phyloP scores from a whole-genome alignment of 2,797 vertebrate genomes.

The Glossophaga mutica region DNA sequence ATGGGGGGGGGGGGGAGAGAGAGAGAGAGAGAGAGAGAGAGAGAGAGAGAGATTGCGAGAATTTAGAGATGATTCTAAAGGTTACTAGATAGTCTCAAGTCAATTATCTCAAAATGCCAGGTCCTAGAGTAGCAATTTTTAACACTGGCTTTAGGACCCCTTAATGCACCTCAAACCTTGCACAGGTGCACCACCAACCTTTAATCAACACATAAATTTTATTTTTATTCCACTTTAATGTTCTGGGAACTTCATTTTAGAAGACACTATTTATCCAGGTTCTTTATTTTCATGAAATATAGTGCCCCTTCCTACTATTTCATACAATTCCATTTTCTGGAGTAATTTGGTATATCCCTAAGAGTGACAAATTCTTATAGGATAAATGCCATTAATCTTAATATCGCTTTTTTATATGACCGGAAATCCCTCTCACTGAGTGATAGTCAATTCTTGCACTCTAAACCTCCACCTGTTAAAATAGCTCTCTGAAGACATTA shows the following conservation, averaged over 20 bases:
- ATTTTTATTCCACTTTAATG: background rate
- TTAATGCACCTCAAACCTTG: background rate
- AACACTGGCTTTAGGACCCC: background rate
- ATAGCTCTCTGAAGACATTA: background rate
- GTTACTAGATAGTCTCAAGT: background rate
- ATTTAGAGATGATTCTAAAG: background rate
- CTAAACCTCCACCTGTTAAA: constrained; percentile 8
- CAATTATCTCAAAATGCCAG: background rate
- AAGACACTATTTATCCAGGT: background rate
- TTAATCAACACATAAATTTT: constrained; percentile 10
- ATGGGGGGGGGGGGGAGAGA: background rate
- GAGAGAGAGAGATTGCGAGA: background rate
- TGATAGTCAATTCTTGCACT: background rate
- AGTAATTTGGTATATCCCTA: constrained; percentile 27
- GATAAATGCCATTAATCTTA: constrained; percentile 52
- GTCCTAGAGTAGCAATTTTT: background rate
- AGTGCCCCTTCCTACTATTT: background rate
- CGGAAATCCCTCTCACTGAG: constrained; percentile 17
- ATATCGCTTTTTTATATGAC: constrained; percentile 35
- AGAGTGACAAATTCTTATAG: constrained; percentile 24
- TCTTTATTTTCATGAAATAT: constrained; percentile 46
- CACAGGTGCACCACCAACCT: background rate
- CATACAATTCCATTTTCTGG: background rate
- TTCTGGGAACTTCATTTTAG: constrained; percentile 5
- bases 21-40: background rate